phyloP scores from a whole-genome alignment of 2,113 vertebrate genomes.

The Malurus alboscapulatus region DNA sequence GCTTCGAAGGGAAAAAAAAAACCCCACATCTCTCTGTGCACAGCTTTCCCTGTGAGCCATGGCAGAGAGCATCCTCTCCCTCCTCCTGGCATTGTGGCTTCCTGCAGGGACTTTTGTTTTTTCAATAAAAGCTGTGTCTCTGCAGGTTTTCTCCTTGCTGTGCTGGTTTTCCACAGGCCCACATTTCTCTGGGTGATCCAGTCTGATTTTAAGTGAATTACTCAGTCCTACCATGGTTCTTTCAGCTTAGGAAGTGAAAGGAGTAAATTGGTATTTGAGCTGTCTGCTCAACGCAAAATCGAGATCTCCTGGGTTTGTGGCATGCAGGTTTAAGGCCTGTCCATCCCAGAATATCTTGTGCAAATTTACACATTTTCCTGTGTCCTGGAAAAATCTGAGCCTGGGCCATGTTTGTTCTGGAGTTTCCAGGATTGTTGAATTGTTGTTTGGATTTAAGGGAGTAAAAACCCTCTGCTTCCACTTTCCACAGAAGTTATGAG shows the following conservation, averaged over 20 bases:
- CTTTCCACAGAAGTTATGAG: background rate
- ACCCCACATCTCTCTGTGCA: background rate
- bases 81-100: background rate
- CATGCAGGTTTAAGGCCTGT: background rate
- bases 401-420: background rate
- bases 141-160: background rate
- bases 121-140: background rate
- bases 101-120: background rate
- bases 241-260: background rate
- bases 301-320: background rate
- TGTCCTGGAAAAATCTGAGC: background rate
- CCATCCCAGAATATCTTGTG: background rate
- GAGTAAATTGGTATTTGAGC: background rate
- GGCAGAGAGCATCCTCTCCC: background rate
- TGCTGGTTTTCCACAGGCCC: background rate
- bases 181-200: background rate
- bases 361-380: background rate
- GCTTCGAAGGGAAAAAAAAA: background rate
- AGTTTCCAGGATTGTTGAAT: background rate
- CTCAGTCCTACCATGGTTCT: background rate
- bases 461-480: background rate
- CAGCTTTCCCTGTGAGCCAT: background rate
- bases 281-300: background rate
- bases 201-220: conserved; percentile 5
- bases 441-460: background rate